Conservation (phyloP, 2,888 invertebrate species). For the Epinotia ramella region DNA sequence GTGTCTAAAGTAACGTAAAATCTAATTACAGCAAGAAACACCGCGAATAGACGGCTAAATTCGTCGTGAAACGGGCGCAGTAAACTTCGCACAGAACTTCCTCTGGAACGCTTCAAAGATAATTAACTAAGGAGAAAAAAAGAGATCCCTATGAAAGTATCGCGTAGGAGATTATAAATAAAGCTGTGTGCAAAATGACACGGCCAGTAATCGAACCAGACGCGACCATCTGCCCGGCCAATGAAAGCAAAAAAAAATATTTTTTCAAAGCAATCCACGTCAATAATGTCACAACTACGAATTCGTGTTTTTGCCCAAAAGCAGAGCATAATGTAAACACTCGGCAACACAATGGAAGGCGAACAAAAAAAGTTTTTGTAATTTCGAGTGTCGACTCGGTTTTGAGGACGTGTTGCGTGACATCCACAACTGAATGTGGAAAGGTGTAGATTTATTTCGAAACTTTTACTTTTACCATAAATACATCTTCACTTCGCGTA, state of each 20-base stretch:
- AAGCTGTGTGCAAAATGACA: constrained; percentile 76
- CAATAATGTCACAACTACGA: constrained; percentile 78
- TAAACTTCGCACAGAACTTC: constrained; percentile 25
- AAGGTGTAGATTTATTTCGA: constrained; percentile 31
- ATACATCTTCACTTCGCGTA: constrained; percentile 1
- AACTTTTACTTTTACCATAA: constrained; percentile 8
- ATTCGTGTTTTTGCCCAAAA: constrained; percentile 65
- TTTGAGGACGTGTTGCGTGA: constrained; percentile 60
- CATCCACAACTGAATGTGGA: constrained; percentile 45
- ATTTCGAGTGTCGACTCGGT: constrained; percentile 60
- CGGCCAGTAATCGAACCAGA: constrained; percentile 75
- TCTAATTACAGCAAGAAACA: constrained; percentile 36
- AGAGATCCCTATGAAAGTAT: constrained; percentile 66
- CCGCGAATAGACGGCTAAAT: constrained; percentile 28
- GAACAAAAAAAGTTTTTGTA: constrained; percentile 59
- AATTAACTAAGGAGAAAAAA: constrained; percentile 54
- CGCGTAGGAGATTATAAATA: constrained; percentile 74
- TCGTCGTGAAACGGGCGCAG: constrained; percentile 26
- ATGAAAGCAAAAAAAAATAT: constrained; percentile 68
- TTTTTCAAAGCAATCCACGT: constrained; percentile 74
- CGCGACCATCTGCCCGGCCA: constrained; percentile 76
- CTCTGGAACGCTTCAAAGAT: constrained; percentile 52
- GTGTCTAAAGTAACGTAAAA: constrained; percentile 35
- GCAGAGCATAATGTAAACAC: constrained; percentile 71
- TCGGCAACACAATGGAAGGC: constrained; percentile 63